These are phyloP conservation scores for Andrena bucephala DNA, from an alignment of 2,888 invertebrate species.

Conservation along the genomic window DNA sequence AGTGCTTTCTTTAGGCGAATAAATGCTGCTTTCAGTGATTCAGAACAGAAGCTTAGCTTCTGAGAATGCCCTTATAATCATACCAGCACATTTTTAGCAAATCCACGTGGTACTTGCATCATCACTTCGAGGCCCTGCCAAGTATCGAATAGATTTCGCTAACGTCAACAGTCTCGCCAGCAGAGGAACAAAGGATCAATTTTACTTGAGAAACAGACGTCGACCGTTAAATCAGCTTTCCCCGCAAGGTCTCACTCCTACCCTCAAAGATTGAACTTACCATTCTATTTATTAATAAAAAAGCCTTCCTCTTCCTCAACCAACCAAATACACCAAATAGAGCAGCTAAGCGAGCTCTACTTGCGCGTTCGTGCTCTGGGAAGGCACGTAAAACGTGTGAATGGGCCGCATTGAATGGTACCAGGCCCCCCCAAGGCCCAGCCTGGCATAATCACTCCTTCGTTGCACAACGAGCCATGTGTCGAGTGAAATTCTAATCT, in stretches of 20 bases:
- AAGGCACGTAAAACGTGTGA: slow-evolving; percentile 1
- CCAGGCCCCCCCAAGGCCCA: background rate
- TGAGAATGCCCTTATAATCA: too few species aligned
- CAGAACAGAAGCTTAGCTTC: too few species aligned
- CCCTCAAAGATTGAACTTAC: background rate
- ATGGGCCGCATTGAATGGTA: slow-evolving; percentile 11
- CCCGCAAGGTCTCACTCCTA: background rate
- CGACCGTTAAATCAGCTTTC: background rate
- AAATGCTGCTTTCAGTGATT: too few species aligned
- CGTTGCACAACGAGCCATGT: background rate
- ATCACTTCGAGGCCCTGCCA: too few species aligned
- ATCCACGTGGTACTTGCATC: too few species aligned
- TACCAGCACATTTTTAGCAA: too few species aligned
- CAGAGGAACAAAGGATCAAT: background rate
- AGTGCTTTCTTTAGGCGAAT: too few species aligned
- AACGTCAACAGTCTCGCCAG: background rate
- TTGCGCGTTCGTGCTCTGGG: background rate
- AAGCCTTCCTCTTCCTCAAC: background rate
- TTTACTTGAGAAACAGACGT: background rate
- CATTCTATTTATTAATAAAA: background rate
- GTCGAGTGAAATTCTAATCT: slow-evolving; percentile 19
- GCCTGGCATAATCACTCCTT: slow-evolving; percentile 11
- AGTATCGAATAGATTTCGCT: too few species aligned
- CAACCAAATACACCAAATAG: background rate
- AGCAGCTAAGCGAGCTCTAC: background rate